Evolutionary conservation across 2,113 vertebrate species (phyloP).

Genomic region (Tachysurus fulvidraco): DNA sequence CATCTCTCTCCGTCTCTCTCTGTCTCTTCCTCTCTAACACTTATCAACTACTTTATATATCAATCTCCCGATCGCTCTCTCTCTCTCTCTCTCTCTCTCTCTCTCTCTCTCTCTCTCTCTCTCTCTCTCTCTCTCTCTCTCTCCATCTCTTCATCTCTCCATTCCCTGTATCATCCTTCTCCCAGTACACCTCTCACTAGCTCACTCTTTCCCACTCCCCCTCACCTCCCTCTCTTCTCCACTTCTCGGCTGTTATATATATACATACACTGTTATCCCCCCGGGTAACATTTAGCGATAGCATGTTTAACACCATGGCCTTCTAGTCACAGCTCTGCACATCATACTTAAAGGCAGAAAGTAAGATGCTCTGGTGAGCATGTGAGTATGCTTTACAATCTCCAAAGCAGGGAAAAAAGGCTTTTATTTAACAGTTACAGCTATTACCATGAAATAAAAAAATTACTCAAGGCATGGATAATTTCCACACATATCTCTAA

Average conservation of each 20-base stretch:
- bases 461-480: conserved; percentile 67
- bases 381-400: conserved; percentile 64
- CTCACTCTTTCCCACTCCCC: conserved; percentile 6
- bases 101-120: too few relatives aligned
- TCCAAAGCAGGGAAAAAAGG: conserved; percentile 59
- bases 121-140: neutral
- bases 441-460: conserved; percentile 63
- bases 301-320: conserved; percentile 74
- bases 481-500: conserved; percentile 71
- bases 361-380: conserved; percentile 62
- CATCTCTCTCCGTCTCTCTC: conserved; percentile 47
- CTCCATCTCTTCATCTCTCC: neutral
- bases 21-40: conserved; percentile 35
- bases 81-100: conserved; percentile 4
- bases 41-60: conserved; percentile 40
- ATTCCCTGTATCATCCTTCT: conserved; percentile 29
- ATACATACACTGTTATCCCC: conserved; percentile 71
- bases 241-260: conserved; percentile 46
- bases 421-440: conserved; percentile 66
- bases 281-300: conserved; percentile 74
- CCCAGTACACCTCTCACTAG: conserved; percentile 17
- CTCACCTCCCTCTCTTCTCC: conserved; percentile 36
- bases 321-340: conserved; percentile 64
- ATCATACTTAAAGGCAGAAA: conserved; percentile 70
- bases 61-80: conserved; percentile 38